phyloP scores from a whole-genome alignment of 2,888 invertebrate genomes.

The Lasius fuliginosus region DNA sequence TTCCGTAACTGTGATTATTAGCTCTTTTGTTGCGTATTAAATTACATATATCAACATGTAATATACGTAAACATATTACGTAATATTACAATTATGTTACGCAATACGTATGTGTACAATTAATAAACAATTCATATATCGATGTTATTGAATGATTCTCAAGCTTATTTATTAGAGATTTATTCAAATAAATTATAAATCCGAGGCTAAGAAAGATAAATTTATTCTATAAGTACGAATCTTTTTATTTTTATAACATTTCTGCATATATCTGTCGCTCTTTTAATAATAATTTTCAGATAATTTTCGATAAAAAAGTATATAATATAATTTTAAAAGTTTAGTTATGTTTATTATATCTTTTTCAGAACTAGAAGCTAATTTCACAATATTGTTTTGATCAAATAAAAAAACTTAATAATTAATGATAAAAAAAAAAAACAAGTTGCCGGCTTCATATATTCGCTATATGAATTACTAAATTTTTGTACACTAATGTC shows the following conservation, averaged over 20 bases:
- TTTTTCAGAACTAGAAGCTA: background rate
- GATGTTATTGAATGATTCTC: background rate
- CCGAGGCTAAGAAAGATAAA: background rate
- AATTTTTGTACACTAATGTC: background rate
- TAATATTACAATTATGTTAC: background rate
- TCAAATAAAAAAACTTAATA: conserved; percentile 1
- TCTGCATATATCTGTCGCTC: background rate
- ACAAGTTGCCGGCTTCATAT: background rate
- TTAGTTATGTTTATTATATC: background rate
- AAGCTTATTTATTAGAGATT: background rate
- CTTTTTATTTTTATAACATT: background rate
- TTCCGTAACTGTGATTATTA: background rate
- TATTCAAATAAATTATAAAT: conserved; percentile 4
- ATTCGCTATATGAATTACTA: background rate
- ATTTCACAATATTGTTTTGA: background rate
- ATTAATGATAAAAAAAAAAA: background rate
- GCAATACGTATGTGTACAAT: background rate
- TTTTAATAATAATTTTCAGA: background rate
- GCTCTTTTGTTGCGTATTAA: background rate
- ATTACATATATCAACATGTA: background rate
- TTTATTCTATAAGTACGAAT: background rate
- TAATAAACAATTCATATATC: background rate
- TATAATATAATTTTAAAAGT: conserved; percentile 1
- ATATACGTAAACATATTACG: background rate
- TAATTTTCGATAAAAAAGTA: background rate